Evolutionary conservation across 2,888 invertebrate genomes (phyloP).

Genomic region (Cephonodes hylas): DNA sequence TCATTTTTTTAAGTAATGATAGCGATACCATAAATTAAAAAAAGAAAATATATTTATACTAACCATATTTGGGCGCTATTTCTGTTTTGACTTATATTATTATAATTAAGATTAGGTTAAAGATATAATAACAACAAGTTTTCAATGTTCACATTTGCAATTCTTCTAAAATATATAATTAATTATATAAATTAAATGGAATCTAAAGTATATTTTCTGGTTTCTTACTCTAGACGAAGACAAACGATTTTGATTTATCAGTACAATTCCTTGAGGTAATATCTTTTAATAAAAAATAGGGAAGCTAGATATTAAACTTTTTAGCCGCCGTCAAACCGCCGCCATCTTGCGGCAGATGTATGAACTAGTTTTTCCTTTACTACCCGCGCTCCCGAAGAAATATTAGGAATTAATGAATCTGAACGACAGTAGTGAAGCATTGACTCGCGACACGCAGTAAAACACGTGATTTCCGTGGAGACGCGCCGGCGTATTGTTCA

Average conservation of each 20-base stretch:
- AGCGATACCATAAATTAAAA: no score
- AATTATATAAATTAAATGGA: neutral
- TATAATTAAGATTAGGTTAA: no score
- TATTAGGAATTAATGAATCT: neutral
- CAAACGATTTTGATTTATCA: neutral
- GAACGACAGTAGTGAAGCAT: neutral
- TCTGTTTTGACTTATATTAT: no score
- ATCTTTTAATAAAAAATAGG: neutral
- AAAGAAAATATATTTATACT: no score
- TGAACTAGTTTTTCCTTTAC: neutral
- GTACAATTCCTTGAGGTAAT: neutral
- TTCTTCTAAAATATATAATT: no score
- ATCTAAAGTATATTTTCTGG: neutral
- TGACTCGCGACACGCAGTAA: neutral
- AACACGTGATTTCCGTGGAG: slow-evolving; percentile 6
- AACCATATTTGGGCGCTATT: no score
- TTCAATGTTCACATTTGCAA: no score
- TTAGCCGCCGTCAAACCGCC: neutral
- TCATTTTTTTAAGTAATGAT: no score
- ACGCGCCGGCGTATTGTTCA: neutral
- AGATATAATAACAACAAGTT: no score
- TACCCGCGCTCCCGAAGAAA: neutral
- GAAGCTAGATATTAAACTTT: neutral
- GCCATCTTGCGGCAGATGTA: neutral
- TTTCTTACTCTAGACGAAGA: neutral